These are phyloP conservation scores for Amorpha juglandis DNA, from an alignment of 2,888 invertebrate species.

Conservation along the genomic window DNA sequence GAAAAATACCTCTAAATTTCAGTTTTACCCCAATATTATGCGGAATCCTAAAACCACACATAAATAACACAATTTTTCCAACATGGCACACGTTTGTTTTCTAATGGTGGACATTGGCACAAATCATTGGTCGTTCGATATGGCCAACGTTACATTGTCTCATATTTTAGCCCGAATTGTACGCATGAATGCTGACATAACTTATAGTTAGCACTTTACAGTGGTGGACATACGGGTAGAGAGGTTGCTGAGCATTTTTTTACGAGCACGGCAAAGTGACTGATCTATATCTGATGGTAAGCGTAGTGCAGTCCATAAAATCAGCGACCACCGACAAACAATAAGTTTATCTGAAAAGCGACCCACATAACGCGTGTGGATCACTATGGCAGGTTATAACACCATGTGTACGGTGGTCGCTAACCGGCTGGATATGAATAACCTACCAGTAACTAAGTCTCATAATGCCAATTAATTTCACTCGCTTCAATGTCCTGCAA, in stretches of 20 bases:
- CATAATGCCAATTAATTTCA: too few relatives aligned
- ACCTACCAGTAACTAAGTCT: too few relatives aligned
- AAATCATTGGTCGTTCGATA: slow-evolving; percentile 13
- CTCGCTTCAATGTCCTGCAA: too few relatives aligned
- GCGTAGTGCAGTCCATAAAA: too few relatives aligned
- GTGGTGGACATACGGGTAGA: slow-evolving; percentile 35
- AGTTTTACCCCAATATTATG: neutral
- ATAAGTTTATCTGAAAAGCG: too few relatives aligned
- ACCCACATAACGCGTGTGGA: too few relatives aligned
- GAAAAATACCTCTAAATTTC: neutral
- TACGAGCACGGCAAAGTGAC: too few relatives aligned
- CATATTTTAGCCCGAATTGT: slow-evolving; percentile 59
- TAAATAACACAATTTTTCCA: neutral
- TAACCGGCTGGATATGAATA: too few relatives aligned
- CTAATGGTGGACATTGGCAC: neutral
- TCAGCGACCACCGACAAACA: too few relatives aligned
- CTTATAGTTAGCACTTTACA: slow-evolving; percentile 52
- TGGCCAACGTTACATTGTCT: slow-evolving; percentile 48
- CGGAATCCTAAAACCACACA: neutral
- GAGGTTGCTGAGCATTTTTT: slow-evolving; percentile 15
- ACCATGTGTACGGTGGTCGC: too few relatives aligned
- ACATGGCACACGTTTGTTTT: neutral
- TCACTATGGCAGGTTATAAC: too few relatives aligned
- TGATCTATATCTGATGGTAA: too few relatives aligned
- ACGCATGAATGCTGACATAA: slow-evolving; percentile 58